phyloP scores from a whole-genome alignment of 2,797 vertebrate genomes.

The Neomorphus geoffroyi region DNA sequence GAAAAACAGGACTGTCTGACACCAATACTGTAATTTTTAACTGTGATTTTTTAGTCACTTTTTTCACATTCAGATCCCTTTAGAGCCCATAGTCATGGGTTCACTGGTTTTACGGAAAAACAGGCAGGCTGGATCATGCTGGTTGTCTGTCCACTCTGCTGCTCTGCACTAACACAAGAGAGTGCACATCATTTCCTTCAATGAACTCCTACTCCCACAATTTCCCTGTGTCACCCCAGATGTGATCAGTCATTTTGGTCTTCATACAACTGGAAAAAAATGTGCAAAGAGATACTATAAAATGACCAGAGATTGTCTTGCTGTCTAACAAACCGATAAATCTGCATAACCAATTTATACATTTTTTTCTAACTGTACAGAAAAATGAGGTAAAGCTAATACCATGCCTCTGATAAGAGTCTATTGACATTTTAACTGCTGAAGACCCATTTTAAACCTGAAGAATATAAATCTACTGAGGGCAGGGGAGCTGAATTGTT shows the following conservation, averaged over 20 bases:
- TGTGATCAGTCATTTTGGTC: slow-evolving; percentile 3
- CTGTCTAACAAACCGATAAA: slow-evolving; percentile 11
- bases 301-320: slow-evolving; percentile 4
- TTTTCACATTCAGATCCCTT: background rate
- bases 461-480: background rate
- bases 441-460: slow-evolving; percentile 21
- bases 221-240: background rate
- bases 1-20: background rate
- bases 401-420: slow-evolving; percentile 17
- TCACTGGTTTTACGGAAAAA: background rate
- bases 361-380: slow-evolving; percentile 4
- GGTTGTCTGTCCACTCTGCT: background rate
- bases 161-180: background rate
- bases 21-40: background rate
- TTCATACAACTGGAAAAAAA: slow-evolving; percentile 1
- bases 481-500: background rate
- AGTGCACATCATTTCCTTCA: background rate
- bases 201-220: background rate
- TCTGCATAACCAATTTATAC: background rate
- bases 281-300: background rate
- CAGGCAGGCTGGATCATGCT: background rate
- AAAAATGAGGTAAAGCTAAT: slow-evolving; percentile 17
- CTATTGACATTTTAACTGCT: slow-evolving; percentile 46
- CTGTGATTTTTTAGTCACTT: background rate
- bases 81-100: background rate